Evolutionary conservation across 1,140 invertebrate genomes (phyloP).

Genomic region (Halesus radiatus): DNA sequence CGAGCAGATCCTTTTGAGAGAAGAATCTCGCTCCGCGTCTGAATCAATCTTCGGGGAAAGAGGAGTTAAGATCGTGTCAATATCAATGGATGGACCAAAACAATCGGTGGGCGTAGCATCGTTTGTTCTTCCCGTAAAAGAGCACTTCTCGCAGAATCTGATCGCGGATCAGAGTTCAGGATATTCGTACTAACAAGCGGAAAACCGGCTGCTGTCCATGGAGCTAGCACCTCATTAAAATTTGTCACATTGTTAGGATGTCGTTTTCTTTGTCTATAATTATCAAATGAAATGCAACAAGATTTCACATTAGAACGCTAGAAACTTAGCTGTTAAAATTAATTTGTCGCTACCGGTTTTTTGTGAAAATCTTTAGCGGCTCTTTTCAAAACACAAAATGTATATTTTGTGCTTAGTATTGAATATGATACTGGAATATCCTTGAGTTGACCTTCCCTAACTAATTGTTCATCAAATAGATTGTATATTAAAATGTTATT

Average conservation of each 20-base stretch:
- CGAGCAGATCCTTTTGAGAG: constrained; percentile 35
- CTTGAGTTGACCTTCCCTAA: no score
- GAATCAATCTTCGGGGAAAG: constrained; percentile 1
- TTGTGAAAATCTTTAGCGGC: neutral
- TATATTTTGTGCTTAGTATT: neutral
- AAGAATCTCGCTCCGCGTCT: constrained; percentile 34
- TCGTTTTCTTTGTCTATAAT: neutral
- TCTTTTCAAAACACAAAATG: neutral
- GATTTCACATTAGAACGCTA: neutral
- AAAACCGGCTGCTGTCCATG: neutral
- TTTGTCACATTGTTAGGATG: no score
- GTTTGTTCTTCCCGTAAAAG: constrained; percentile 4
- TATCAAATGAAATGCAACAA: neutral
- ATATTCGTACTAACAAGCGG: neutral
- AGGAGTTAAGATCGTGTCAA: neutral
- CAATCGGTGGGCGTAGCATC: neutral
- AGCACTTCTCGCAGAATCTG: constrained; percentile 5
- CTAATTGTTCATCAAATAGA: no score
- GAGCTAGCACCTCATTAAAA: neutral
- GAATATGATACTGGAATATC: neutral
- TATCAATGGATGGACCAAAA: constrained; percentile 23
- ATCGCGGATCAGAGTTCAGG: neutral
- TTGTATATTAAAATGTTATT: neutral
- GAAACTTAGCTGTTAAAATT: neutral
- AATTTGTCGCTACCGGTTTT: neutral